phyloP scores from a whole-genome alignment of 1,140 invertebrate species.

The Trachymyrmex septentrionalis region DNA sequence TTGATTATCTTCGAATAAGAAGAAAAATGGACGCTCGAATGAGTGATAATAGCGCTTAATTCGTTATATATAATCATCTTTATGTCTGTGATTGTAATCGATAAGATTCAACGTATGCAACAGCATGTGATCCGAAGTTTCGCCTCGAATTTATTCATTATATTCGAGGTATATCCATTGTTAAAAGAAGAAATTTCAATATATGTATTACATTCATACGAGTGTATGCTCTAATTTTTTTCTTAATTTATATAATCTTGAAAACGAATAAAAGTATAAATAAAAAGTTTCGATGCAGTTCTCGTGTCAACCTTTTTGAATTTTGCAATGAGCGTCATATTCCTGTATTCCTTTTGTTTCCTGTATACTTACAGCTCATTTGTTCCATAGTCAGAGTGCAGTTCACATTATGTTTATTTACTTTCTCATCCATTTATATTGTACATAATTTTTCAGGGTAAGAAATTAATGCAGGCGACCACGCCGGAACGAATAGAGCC shows the following conservation, averaged over 20 bases:
- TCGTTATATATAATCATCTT: not conserved
- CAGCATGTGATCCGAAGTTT: not conserved
- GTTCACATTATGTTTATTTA: not conserved
- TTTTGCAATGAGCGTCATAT: not conserved
- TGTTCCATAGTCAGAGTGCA: not conserved
- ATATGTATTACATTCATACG: not conserved
- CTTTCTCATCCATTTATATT: not conserved
- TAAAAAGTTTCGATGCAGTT: not conserved
- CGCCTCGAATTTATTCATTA: not conserved
- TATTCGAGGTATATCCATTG: not conserved
- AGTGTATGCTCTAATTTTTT: not conserved
- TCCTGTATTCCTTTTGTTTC: not conserved
- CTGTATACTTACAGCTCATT: not conserved
- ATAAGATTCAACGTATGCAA: not conserved
- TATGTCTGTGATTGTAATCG: not conserved
- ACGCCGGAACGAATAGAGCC: not conserved
- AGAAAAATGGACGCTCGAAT: not conserved
- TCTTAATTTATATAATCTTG: not conserved
- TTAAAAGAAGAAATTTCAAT: slow-evolving; percentile 19
- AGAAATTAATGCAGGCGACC: not conserved
- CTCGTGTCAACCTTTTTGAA: not conserved
- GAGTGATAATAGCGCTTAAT: not conserved
- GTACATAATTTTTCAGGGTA: slow-evolving; percentile 22
- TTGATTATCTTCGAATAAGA: not conserved
- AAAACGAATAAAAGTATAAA: not conserved